phyloP scores from a whole-genome alignment of 2,888 invertebrate species.

The Gastracanthus pulcherrimus region DNA sequence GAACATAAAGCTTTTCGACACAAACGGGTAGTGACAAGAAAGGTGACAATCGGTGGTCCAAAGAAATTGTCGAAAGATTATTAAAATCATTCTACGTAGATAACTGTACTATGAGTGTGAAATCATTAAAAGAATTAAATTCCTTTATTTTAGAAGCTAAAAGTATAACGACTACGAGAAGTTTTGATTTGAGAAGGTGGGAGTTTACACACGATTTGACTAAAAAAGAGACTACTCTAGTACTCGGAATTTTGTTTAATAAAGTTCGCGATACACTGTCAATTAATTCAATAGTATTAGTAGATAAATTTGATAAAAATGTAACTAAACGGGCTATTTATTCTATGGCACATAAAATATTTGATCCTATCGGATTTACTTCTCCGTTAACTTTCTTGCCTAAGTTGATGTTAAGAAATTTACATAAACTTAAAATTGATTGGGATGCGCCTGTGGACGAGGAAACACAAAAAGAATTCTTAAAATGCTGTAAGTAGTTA shows the following conservation, averaged over 20 bases:
- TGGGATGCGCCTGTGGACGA: slow-evolving; percentile 57
- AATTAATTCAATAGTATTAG: slow-evolving; percentile 31
- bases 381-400: slow-evolving; percentile 56
- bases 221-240: slow-evolving; percentile 34
- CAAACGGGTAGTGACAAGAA: slow-evolving; percentile 8
- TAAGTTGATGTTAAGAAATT: slow-evolving; percentile 56
- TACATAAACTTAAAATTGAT: slow-evolving; percentile 44
- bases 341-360: slow-evolving; percentile 57
- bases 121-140: slow-evolving; percentile 43
- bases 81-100: slow-evolving; percentile 61
- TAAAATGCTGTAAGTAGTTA: slow-evolving; percentile 31
- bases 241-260: slow-evolving; percentile 56
- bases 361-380: slow-evolving; percentile 60
- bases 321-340: slow-evolving; percentile 60
- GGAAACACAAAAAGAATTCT: slow-evolving; percentile 30
- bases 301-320: background rate
- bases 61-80: slow-evolving; percentile 43
- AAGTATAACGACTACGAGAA: slow-evolving; percentile 45
- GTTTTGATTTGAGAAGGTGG: slow-evolving; percentile 61
- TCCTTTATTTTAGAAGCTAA: slow-evolving; percentile 39
- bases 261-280: slow-evolving; percentile 52
- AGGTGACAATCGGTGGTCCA: too few relatives aligned
- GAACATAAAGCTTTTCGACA: slow-evolving; percentile 52
- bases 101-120: slow-evolving; percentile 60
- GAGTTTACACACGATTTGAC: slow-evolving; percentile 47